Base-by-base conservation (phyloP, 2,888 invertebrate species). In the Imbricaverruca yamaguchii region DNA sequence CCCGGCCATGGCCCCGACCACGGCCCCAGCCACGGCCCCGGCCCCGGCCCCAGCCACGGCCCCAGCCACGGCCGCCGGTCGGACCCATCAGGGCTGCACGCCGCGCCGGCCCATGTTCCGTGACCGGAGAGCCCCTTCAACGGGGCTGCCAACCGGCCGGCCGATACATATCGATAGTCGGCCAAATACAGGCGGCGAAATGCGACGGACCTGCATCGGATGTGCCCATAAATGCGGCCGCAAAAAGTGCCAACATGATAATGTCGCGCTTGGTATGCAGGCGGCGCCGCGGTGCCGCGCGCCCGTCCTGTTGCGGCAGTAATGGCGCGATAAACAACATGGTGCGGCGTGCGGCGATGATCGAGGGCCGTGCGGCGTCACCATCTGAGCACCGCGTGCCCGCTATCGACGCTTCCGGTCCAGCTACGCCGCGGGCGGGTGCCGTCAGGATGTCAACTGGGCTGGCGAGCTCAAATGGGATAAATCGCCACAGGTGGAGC, bases 141-240 rank as follows among this genome's bases (percentile, higher is more conserved):
- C 61, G 61, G 61, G 39, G 39, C 39, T 39, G 39, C 39, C 39
- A 39, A 39, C 21, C 67, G 67, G 39, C 25, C 69, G 7, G 15
- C 69, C 15, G 69, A 69, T 69, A 69, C 69, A 69, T 69, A 69
- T 69, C 69, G 69, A 69, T 69, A 11, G 69, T 12, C 25, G 69
- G 69, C 69, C 69, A 69, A 69, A 69, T 69, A 69, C 12, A 69
- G 69, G 15, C 6, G 39, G 69, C 69, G 69, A 69, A 69, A 69
- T 39, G 69, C 69, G 69, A 69, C 69, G 15, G 69, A 10, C 12
- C 13, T 15, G 69, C 69, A 39, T 39, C 69, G 23, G 25, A 15
- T 6, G 10, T 15, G 39, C 69, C 69, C 69, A 69, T 69, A 69
- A 69, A 69, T 39, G 69, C 69, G 15, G 7, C 69, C 39, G 69